A percentile compares a stretch with the other conserved stretches of the same genome.
phyloP scores from a whole-genome alignment of 2,888 invertebrate genomes.

The Stegana nigrithorax region DNA sequence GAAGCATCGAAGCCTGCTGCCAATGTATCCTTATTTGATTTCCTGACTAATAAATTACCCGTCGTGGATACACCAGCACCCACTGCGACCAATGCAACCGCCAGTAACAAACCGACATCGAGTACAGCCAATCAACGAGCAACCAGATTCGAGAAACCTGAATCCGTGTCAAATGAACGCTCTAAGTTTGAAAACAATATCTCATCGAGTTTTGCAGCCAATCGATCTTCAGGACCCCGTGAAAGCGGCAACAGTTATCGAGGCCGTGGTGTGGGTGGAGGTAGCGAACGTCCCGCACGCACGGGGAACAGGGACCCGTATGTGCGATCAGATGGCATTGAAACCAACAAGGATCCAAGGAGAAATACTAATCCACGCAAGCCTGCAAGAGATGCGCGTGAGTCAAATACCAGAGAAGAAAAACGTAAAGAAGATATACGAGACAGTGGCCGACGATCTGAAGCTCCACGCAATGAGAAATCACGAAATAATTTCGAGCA shows the following conservation, averaged over 20 bases:
- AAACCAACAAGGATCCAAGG: conserved; percentile 20
- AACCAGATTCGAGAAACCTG: neutral
- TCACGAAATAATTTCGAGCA: conserved; percentile 29
- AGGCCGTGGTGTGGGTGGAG: conserved; percentile 29
- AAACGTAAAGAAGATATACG: too few species aligned
- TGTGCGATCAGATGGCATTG: neutral
- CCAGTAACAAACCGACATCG: conserved; percentile 18
- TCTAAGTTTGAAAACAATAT: conserved; percentile 67
- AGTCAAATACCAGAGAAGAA: neutral
- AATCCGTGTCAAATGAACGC: conserved; percentile 28
- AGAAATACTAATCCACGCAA: conserved; percentile 33
- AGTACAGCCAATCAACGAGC: neutral
- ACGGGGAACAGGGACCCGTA: neutral
- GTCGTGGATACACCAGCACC: conserved; percentile 32
- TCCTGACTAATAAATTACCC: conserved; percentile 81
- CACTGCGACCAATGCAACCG: conserved; percentile 11
- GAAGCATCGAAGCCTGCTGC: conserved; percentile 80
- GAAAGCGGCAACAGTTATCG: too few species aligned
- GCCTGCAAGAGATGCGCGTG: neutral
- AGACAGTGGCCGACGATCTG: too few species aligned
- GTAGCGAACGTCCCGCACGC: conserved; percentile 17
- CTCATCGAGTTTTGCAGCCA: conserved; percentile 66
- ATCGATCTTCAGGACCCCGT: too few species aligned
- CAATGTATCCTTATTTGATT: conserved; percentile 84
- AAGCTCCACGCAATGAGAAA: too few species aligned